Evolutionary conservation across 1,140 invertebrate species (phyloP).

Genomic region (Musca vetustissima): DNA sequence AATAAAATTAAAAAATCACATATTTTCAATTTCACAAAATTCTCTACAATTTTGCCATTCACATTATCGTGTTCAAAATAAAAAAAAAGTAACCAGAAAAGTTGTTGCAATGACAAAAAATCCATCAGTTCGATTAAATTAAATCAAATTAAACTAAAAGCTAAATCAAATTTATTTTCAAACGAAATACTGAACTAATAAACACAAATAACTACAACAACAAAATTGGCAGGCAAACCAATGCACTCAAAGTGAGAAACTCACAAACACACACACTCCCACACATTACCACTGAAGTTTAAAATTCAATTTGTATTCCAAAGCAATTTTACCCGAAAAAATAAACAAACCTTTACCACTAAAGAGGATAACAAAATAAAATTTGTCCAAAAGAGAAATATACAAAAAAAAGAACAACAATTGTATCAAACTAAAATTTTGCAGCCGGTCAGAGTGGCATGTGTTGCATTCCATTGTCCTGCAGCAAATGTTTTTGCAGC

Average conservation of each 20-base stretch:
- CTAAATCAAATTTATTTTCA: conserved; percentile 23
- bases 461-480: neutral
- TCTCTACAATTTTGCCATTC: too few species aligned
- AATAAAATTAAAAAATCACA: too few species aligned
- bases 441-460: neutral
- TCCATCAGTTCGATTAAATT: neutral
- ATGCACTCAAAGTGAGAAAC: neutral
- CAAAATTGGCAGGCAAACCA: too few species aligned
- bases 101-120: too few species aligned
- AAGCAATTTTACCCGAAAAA: neutral
- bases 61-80: too few species aligned
- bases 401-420: neutral
- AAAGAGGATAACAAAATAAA: too few species aligned
- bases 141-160: conserved; percentile 24
- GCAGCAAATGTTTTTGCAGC: neutral
- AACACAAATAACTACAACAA: conserved; percentile 19
- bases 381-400: too few species aligned
- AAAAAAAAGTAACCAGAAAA: too few species aligned
- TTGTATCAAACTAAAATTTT: neutral
- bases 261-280: too few species aligned
- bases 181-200: neutral
- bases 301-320: conserved; percentile 15
- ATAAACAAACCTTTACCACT: neutral
- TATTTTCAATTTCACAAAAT: too few species aligned
- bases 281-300: neutral